Percentiles rank a stretch among this genome's conserved stretches.
Evolutionary conservation across 2,888 invertebrate species (phyloP).

Genomic region (Ornithoptera alexandrae): DNA sequence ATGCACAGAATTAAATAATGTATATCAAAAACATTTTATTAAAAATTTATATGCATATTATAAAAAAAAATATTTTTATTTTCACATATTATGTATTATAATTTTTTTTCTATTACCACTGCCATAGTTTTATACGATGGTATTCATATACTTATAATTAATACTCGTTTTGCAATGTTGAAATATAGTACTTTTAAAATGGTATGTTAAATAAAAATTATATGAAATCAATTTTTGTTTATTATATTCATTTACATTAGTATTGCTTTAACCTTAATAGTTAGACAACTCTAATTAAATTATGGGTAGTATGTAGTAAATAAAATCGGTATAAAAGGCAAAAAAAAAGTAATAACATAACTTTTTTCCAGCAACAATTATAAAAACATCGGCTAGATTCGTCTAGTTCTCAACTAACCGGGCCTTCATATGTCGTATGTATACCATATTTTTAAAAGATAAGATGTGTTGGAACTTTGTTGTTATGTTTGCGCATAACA

Average conservation of each 20-base stretch:
- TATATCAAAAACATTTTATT: background rate
- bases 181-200: conserved; percentile 28
- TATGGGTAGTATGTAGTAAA: background rate
- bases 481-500: no score
- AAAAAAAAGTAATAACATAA: no score
- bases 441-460: no score
- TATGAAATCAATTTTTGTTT: conserved; percentile 24
- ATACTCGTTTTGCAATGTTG: conserved; percentile 27
- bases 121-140: conserved; percentile 32
- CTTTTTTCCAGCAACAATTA: no score
- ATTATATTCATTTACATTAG: background rate
- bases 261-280: background rate
- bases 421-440: no score
- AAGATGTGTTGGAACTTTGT: no score
- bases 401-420: no score
- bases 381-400: no score
- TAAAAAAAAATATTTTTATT: background rate
- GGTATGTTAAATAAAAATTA: conserved; percentile 31
- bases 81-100: background rate
- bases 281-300: background rate
- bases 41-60: background rate
- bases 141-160: conserved; percentile 23
- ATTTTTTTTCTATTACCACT: conserved; percentile 29
- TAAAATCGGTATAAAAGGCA: background rate
- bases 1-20: no score